Conservation (phyloP, 2,797 vertebrate genomes). For the Scyliorhinus canicula region DNA sequence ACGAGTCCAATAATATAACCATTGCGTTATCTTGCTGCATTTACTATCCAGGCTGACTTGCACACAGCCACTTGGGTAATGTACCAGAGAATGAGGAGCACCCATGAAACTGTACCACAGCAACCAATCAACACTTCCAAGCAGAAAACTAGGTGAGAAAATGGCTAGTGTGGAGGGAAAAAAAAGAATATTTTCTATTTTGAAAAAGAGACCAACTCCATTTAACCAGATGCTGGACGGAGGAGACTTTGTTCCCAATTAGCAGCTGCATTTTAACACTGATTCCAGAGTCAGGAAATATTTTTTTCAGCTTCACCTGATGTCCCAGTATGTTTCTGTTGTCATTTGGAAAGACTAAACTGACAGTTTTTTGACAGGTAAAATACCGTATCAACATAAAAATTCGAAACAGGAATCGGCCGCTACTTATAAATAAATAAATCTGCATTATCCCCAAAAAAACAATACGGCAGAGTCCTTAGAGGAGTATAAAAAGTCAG, state of each 20-base stretch:
- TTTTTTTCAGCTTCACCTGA: background rate
- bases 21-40: background rate
- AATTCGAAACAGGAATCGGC: too few species aligned
- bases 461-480: too few species aligned
- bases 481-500: too few species aligned
- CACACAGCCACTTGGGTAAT: background rate
- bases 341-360: background rate
- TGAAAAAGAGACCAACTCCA: background rate
- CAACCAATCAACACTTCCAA: background rate
- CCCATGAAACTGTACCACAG: background rate
- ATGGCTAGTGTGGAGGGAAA: too few species aligned
- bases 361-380: conserved; percentile 5
- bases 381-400: background rate
- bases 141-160: background rate
- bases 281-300: background rate
- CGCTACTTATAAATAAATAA: too few species aligned
- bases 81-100: background rate
- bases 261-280: too few species aligned
- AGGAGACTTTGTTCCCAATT: background rate
- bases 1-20: too few species aligned
- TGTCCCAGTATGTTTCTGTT: background rate
- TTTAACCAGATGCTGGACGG: background rate
- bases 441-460: too few species aligned
- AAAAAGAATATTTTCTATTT: too few species aligned
- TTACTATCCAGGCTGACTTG: background rate